A percentile compares a stretch with the other conserved stretches of the same genome.
These are phyloP conservation scores for Astur gentilis DNA, from an alignment of 2,113 vertebrate genomes.

Conservation along the genomic window DNA sequence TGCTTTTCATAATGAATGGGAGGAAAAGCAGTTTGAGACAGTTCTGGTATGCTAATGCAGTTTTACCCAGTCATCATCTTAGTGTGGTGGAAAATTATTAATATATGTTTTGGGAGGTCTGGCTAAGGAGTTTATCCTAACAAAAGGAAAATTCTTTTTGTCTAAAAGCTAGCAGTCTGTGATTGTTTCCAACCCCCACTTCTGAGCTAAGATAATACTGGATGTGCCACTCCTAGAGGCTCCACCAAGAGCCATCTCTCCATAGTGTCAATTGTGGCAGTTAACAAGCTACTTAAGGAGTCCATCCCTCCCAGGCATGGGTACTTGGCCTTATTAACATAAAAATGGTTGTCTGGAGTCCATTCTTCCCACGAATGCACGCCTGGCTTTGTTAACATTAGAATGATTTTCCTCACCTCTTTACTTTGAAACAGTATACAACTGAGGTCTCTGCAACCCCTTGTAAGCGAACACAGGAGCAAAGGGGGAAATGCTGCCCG, in stretches of 20 bases:
- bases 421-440: not conserved
- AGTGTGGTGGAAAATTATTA: not conserved
- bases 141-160: not conserved
- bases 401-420: not conserved
- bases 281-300: not conserved
- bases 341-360: not conserved
- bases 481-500: not conserved
- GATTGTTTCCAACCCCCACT: not conserved
- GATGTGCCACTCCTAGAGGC: not conserved
- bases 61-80: not conserved
- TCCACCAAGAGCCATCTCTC: not conserved
- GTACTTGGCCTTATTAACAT: not conserved
- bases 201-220: not conserved
- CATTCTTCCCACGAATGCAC: not conserved
- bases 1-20: not conserved
- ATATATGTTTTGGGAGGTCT: not conserved
- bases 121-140: not conserved
- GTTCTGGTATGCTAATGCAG: not conserved
- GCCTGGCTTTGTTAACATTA: not conserved
- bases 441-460: not conserved
- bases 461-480: not conserved
- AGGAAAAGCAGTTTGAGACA: not conserved
- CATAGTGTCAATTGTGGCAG: not conserved
- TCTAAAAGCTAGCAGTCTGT: not conserved
- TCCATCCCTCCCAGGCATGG: not conserved